Conservation (phyloP, 92 coral and sea anemone genomes). For the Plumapathes pennacea region DNA sequence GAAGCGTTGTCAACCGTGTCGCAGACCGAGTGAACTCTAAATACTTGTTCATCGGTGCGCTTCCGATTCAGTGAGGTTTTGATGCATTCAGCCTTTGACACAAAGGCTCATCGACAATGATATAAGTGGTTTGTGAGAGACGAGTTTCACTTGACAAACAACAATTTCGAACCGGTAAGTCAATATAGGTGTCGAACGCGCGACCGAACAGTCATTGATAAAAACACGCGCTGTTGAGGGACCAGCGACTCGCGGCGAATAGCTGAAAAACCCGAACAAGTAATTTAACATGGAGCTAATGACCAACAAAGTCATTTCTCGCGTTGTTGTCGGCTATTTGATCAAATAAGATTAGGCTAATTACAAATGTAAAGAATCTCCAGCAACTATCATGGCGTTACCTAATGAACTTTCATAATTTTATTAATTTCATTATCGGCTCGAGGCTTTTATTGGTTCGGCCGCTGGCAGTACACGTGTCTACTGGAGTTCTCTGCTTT, state of each 20-base stretch:
- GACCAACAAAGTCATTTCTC: slow-evolving; percentile 53
- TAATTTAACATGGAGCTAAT: slow-evolving; percentile 32
- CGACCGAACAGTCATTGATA: too few relatives aligned
- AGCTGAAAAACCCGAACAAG: slow-evolving; percentile 2
- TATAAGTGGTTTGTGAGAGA: slow-evolving; percentile 28
- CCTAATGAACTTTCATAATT: slow-evolving; percentile 88
- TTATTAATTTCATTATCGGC: slow-evolving; percentile 92
- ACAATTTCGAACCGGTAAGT: slow-evolving; percentile 40
- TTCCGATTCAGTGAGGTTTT: too few relatives aligned
- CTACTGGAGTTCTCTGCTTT: slow-evolving; percentile 25
- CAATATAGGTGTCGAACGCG: slow-evolving; percentile 15
- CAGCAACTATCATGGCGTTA: slow-evolving; percentile 72
- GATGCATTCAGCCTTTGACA: too few relatives aligned
- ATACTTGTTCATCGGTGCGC: too few relatives aligned
- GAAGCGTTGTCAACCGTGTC: too few relatives aligned
- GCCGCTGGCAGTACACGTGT: slow-evolving; percentile 66
- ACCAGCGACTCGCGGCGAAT: too few relatives aligned
- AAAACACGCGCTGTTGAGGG: too few relatives aligned
- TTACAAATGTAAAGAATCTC: slow-evolving; percentile 86
- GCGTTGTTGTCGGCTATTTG: slow-evolving; percentile 88
- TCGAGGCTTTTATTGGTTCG: slow-evolving; percentile 52
- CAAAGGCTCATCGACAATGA: slow-evolving; percentile 24
- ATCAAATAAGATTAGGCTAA: slow-evolving; percentile 90
- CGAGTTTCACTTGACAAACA: slow-evolving; percentile 8
- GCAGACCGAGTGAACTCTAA: too few relatives aligned